A percentile compares a stretch with the other conserved stretches of the same genome.
Conservation (phyloP, 2,113 vertebrate species). For the Dicrurus megarhynchus region DNA sequence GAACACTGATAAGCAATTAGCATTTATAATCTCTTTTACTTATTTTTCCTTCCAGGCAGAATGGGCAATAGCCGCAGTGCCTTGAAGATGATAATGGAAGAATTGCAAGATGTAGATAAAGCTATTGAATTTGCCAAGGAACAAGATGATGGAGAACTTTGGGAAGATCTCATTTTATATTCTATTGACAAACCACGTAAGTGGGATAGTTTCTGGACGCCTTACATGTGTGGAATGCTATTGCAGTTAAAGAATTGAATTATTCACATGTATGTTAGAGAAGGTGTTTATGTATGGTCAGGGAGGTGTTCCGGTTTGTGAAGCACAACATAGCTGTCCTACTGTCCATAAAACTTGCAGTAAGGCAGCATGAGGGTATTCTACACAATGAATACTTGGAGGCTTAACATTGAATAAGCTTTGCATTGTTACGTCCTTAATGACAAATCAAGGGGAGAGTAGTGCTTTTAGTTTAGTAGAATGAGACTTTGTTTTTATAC, state of each 20-base stretch:
- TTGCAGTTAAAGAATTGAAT: not conserved
- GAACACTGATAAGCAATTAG: not conserved
- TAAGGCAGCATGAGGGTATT: not conserved
- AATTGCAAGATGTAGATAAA: conserved; percentile 92
- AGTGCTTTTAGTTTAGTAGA: not conserved
- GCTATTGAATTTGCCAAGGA: conserved; percentile 99
- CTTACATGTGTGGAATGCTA: not conserved
- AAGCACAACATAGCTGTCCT: not conserved
- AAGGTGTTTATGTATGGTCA: not conserved
- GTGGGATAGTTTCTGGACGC: conserved; percentile 4
- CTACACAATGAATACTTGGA: not conserved
- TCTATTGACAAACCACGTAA: conserved; percentile 98
- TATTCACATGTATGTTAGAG: not conserved
- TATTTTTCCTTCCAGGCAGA: conserved; percentile 77
- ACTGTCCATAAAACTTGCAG: not conserved
- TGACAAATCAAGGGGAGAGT: not conserved
- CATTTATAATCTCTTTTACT: not conserved
- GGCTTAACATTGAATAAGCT: not conserved
- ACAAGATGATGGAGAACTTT: conserved; percentile 94
- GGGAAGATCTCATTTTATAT: conserved; percentile 97
- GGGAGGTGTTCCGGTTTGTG: not conserved
- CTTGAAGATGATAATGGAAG: conserved; percentile 99
- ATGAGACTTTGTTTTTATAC: not conserved
- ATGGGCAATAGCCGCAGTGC: conserved; percentile 97
- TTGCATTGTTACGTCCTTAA: not conserved